phyloP scores from a whole-genome alignment of 2,113 vertebrate species.

The Cranoglanis bouderius region DNA sequence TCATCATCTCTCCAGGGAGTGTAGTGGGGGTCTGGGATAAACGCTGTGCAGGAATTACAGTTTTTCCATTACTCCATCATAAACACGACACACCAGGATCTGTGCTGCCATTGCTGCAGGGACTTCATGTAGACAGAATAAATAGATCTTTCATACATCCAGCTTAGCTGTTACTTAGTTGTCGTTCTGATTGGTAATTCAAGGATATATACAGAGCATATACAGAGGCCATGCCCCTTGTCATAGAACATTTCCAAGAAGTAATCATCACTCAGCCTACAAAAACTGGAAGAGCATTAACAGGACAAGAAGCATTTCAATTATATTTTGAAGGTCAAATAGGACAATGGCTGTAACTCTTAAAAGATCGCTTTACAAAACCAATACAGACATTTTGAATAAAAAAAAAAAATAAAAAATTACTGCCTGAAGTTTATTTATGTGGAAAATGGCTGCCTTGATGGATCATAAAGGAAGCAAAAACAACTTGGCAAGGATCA shows the following conservation, averaged over 20 bases:
- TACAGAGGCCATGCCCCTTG: neutral
- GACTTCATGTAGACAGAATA: neutral
- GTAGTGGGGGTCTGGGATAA: conserved; percentile 3
- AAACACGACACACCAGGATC: neutral
- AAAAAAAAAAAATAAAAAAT: neutral
- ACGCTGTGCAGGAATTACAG: neutral
- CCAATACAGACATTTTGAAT: neutral
- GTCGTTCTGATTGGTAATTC: neutral
- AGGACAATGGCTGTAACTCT: neutral
- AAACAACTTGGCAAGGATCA: neutral
- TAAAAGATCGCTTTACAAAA: neutral
- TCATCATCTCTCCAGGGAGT: neutral
- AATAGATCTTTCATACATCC: neutral
- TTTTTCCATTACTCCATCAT: conserved; percentile 6
- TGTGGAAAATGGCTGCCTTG: neutral
- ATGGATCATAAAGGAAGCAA: neutral
- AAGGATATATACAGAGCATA: neutral
- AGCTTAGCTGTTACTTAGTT: neutral
- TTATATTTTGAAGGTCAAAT: neutral
- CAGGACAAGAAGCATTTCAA: neutral
- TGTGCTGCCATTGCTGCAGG: neutral
- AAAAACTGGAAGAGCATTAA: neutral
- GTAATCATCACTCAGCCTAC: neutral
- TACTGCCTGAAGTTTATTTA: neutral
- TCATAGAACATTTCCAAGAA: neutral